A percentile compares a stretch with the other conserved stretches of the same genome.
These are phyloP conservation scores for Myiozetetes cayanensis DNA, from an alignment of 2,113 vertebrate genomes.

Conservation along the genomic window DNA sequence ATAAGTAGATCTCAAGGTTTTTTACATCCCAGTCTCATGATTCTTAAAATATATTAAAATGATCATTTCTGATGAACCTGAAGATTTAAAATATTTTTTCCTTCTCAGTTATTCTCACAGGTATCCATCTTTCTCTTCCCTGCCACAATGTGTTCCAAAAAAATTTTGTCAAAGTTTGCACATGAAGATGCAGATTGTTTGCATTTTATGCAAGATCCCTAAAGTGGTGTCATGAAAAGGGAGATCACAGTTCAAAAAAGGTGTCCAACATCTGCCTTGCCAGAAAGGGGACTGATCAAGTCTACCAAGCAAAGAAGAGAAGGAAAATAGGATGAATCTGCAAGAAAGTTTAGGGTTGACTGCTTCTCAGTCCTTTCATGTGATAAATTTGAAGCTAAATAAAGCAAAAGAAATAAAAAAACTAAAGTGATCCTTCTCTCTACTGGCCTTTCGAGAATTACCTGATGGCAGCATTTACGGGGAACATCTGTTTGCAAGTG, in stretches of 20 bases:
- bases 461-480: neutral
- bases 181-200: neutral
- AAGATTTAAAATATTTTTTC: neutral
- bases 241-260: neutral
- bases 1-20: neutral
- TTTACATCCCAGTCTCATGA: neutral
- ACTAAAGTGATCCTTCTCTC: neutral
- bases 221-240: neutral
- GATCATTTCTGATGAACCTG: neutral
- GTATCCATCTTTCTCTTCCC: neutral
- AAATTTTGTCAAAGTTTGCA: neutral
- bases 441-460: neutral
- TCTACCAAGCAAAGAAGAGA: neutral
- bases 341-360: neutral
- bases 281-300: neutral
- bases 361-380: neutral
- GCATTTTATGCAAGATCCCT: neutral
- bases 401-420: neutral
- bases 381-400: neutral
- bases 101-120: neutral
- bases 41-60: neutral
- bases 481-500: neutral
- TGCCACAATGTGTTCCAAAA: neutral
- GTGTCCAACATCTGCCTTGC: neutral
- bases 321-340: neutral